Evolutionary conservation across 2,888 invertebrate species (phyloP).

Genomic region (Diarsia mendica): DNA sequence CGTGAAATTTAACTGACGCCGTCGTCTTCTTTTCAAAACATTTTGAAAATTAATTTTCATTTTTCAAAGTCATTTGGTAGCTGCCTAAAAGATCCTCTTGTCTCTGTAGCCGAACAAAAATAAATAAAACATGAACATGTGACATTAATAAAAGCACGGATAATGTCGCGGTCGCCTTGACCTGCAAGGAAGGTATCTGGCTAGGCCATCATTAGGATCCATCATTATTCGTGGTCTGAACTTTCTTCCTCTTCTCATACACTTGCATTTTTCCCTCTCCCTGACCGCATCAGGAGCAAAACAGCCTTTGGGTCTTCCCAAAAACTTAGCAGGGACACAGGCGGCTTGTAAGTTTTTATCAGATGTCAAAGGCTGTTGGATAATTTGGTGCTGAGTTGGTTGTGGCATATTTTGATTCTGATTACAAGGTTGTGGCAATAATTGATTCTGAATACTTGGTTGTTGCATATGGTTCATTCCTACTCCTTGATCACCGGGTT

Average conservation of each 20-base stretch:
- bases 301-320: constrained; percentile 9
- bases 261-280: constrained; percentile 57
- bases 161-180: constrained; percentile 60
- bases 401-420: constrained; percentile 14
- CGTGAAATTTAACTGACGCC: neutral
- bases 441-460: constrained; percentile 19
- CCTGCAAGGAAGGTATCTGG: constrained; percentile 59
- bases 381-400: constrained; percentile 6
- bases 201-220: constrained; percentile 47
- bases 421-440: neutral
- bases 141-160: constrained; percentile 63
- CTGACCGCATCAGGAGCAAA: constrained; percentile 53
- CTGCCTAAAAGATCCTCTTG: neutral
- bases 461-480: constrained; percentile 22
- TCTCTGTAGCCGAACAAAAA: neutral
- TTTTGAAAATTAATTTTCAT: neutral
- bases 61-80: neutral
- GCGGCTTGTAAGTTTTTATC: neutral
- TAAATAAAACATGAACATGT: neutral
- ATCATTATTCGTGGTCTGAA: constrained; percentile 45
- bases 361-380: neutral
- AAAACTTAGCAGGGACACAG: constrained; percentile 13
- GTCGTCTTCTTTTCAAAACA: neutral
- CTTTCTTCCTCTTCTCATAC: constrained; percentile 45
- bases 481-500: constrained; percentile 5